A percentile compares a stretch with the other conserved stretches of the same genome.
Evolutionary conservation across 2,113 vertebrate genomes (phyloP).

Genomic region (Forbesichthys agassizii): DNA sequence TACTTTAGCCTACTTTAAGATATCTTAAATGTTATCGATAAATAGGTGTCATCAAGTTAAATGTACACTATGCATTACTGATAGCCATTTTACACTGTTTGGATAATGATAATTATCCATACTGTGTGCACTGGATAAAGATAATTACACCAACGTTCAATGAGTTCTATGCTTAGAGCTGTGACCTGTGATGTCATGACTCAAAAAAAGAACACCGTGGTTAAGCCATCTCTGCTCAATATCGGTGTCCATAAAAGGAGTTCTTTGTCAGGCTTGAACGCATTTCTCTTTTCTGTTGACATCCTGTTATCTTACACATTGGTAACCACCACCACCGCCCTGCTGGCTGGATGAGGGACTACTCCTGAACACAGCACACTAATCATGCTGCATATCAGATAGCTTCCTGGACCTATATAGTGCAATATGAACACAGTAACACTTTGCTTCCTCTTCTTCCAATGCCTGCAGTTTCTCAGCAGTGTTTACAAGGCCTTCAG

Average conservation of each 20-base stretch:
- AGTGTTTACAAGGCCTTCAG: conserved; percentile 68
- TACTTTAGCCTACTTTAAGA: too few species aligned
- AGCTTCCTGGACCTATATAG: not conserved
- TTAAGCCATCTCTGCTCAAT: not conserved
- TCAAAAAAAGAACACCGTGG: conserved; percentile 3
- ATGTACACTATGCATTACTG: too few species aligned
- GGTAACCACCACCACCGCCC: not conserved
- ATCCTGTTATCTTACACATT: not conserved
- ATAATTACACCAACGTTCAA: too few species aligned
- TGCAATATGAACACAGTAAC: not conserved
- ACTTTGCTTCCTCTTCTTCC: conserved; percentile 24
- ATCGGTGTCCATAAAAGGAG: conserved; percentile 44
- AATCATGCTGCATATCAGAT: not conserved
- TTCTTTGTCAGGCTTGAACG: conserved; percentile 4
- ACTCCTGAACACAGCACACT: not conserved
- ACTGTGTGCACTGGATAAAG: too few species aligned
- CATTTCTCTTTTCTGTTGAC: not conserved
- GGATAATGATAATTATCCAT: too few species aligned
- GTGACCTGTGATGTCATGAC: not conserved
- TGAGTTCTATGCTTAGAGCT: too few species aligned
- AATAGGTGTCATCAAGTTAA: too few species aligned
- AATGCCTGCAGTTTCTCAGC: conserved; percentile 66
- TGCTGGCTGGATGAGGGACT: not conserved
- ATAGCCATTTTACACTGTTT: too few species aligned
- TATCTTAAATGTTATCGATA: too few species aligned